Evolutionary conservation across 2,113 vertebrate genomes (phyloP), one percentile per base, ranked within the genome.

Genomic region (Oxyruncus cristatus): DNA sequence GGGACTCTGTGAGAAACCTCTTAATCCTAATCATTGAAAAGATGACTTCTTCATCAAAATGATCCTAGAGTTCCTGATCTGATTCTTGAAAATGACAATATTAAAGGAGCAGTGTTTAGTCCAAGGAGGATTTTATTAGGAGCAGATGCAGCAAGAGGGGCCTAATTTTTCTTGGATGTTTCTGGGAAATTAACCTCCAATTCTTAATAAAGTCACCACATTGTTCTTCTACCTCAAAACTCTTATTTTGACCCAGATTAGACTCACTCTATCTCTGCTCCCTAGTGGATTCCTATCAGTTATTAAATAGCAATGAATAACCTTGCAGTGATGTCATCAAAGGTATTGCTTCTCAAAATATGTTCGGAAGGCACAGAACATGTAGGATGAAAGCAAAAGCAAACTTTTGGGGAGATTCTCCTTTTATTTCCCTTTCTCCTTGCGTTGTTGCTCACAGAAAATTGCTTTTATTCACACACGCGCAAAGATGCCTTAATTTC

Each of bases 21-120:
- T 88, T 84, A 63, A 96, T 87, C 96, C 74, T 52, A 84, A 68
- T 88, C 53, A 90, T 56, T 80, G 74, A 83, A 70, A 55, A 92
- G 79, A 81, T 13, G 16, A 59, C 62, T 84, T 87, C 66, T 86
- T 77, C 85, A 79, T 82, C 82, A 93, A 56, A 95, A 96, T 63
- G 27, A 88, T 56, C n/a, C 24, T 44, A 61, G 61, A 78, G 49
- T 55, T 88, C 78, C 76, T 23, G 46, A 77, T 70, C 32, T 46
- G 75, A 21, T 87, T 75, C 85, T 72, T 89, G 61, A 93, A 94
- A 95, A 90, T 11, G 17, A 35, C 55, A 89, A 42, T 35, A 35
- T 19, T 65, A 50, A 94, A 95, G 73, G 37, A 95, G 55, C 33
- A 50, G 37, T 19, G 17, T 27, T 82, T 44, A 92, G 46, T 65